Base-by-base conservation (phyloP, 2,888 invertebrate species). In the Neoitamus cyanurus region DNA sequence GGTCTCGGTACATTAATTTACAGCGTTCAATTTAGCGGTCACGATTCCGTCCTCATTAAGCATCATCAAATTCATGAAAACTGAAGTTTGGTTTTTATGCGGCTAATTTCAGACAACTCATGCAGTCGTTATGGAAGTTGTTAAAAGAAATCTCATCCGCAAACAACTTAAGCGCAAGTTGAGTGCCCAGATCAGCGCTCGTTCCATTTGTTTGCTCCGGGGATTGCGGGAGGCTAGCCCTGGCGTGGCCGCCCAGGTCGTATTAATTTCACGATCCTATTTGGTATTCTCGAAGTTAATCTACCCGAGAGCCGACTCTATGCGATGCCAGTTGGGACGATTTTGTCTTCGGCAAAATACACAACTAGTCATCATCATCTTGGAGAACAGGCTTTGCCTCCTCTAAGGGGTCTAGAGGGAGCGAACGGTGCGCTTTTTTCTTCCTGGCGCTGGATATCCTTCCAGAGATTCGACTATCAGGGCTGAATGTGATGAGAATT, bases 311-410 rank as follows among this genome's bases (percentile, higher is more conserved):
- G 82, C 37, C 37, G 36, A 82, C 37, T 82, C 37, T 82, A 69
- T 82, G 82, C 37, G 68, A 82, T 82, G 31, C 69, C 82, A 82
- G 82, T 82, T 68, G 82, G 69, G 69, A 82, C 69, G 82, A 69
- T 82, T 82, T 69, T 82, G 82, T 82, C 82, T 82, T 82, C 37
- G 36, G 13, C 28, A 42, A 78, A 78, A 82, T 82, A 37, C 36
- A 82, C 82, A 68, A 82, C 82, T 69, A 82, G 69, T 82, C 82
- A 82, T 82, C 82, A 82, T 82, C 82, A 80, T 48, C 58, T 82
- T 37, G 42, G 82, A 11, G 82, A 82, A 69, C 36, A 36, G 69
- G 34, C 36, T 7, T 2, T 5, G 58, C 25, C 58, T 15, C 58
- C 58, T 69, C 30, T n/a, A 69, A 69, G 37, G 36, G 34, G 9